Evolutionary conservation across 2,113 vertebrate genomes (phyloP).

Genomic region (Corythornis madagascariensis): DNA sequence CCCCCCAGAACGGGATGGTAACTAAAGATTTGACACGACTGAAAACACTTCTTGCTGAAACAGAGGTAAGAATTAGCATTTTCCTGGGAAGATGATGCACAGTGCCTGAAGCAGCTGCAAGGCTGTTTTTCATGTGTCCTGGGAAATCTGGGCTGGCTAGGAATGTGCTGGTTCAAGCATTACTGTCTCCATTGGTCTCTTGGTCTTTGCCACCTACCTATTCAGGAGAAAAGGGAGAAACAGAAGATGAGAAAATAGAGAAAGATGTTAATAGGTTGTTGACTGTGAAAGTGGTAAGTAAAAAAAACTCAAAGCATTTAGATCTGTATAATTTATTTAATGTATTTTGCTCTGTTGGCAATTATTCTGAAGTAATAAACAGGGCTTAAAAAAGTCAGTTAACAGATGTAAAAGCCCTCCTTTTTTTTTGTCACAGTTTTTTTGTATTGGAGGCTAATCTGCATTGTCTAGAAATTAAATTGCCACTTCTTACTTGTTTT

Average conservation of each 20-base stretch:
- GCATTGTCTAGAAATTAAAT: neutral
- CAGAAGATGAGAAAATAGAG: neutral
- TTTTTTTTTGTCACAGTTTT: neutral
- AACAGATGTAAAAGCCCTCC: neutral
- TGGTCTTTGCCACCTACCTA: neutral
- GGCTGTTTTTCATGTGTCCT: neutral
- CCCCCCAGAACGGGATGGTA: slow-evolving; percentile 91
- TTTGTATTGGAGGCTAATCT: neutral
- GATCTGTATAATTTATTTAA: neutral
- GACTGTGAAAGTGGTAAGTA: neutral
- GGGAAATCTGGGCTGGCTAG: neutral
- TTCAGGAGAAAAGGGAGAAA: neutral
- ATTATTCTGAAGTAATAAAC: neutral
- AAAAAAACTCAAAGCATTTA: neutral
- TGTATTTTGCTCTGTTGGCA: neutral
- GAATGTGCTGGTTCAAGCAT: neutral
- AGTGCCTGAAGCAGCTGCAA: neutral
- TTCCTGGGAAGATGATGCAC: neutral
- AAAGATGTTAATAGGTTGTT: neutral
- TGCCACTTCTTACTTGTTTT: neutral
- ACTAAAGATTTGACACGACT: slow-evolving; percentile 95
- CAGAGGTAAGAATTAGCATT: slow-evolving; percentile 83
- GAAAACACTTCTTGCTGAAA: slow-evolving; percentile 94
- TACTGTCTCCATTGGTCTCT: neutral
- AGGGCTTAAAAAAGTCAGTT: neutral